Percentiles rank a stretch among this genome's conserved stretches.
These are phyloP conservation scores for Ceratothoa steindachneri DNA, from an alignment of 2,888 invertebrate species.

Conservation along the genomic window DNA sequence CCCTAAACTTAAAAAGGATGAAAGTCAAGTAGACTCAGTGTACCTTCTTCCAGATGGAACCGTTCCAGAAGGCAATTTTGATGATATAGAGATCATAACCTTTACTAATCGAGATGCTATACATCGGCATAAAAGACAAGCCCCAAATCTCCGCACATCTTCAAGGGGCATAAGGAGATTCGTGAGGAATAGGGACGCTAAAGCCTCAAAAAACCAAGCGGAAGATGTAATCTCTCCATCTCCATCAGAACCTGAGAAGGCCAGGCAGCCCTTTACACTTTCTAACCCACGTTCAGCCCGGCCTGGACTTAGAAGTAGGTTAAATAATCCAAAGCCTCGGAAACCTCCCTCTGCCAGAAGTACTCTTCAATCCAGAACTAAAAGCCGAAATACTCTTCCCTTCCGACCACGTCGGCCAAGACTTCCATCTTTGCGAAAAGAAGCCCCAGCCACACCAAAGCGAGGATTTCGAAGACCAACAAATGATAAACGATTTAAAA, in stretches of 20 bases:
- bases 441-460: neutral
- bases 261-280: slow-evolving; percentile 1
- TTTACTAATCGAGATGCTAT: slow-evolving; percentile 5
- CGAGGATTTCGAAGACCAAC: slow-evolving; percentile 36
- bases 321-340: neutral
- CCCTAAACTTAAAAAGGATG: slow-evolving; percentile 24
- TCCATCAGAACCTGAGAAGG: neutral
- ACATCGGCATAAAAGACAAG: slow-evolving; percentile 29
- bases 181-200: neutral
- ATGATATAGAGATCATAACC: slow-evolving; percentile 6
- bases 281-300: neutral
- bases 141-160: slow-evolving; percentile 17
- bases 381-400: slow-evolving; percentile 11
- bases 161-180: slow-evolving; percentile 21
- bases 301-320: neutral
- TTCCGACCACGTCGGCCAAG: neutral
- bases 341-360: slow-evolving; percentile 1
- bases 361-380: neutral
- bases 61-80: slow-evolving; percentile 1
- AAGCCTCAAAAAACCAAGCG: neutral
- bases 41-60: slow-evolving; percentile 18
- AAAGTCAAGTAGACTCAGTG: slow-evolving; percentile 19
- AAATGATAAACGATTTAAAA: slow-evolving; percentile 32
- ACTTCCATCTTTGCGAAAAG: neutral
- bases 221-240: neutral